Conservation (phyloP, 2,113 vertebrate species). For the Clarias magur region DNA sequence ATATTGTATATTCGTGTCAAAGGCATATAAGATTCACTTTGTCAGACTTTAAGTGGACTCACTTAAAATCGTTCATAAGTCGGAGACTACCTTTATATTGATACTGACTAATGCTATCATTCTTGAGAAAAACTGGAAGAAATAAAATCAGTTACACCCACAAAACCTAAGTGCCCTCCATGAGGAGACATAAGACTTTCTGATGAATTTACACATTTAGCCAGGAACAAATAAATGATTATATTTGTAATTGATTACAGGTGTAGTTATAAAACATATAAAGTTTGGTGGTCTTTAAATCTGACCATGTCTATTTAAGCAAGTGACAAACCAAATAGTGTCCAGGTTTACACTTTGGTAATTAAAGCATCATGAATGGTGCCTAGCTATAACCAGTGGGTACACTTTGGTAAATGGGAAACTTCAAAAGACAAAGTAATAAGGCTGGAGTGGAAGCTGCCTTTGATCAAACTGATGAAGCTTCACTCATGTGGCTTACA, state of each 20-base stretch:
- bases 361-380: neutral
- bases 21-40: too few species aligned
- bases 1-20: too few species aligned
- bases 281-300: neutral
- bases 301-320: neutral
- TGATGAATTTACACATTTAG: neutral
- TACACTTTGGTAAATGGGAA: neutral
- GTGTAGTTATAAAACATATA: constrained; percentile 39
- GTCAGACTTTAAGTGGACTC: too few species aligned
- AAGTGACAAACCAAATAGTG: neutral
- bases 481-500: constrained; percentile 14
- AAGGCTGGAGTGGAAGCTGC: neutral
- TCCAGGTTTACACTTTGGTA: neutral
- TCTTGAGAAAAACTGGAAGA: constrained; percentile 8
- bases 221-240: neutral
- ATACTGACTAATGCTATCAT: neutral
- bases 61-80: too few species aligned
- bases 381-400: neutral
- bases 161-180: constrained; percentile 59
- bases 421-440: constrained; percentile 24
- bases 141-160: constrained; percentile 47
- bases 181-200: constrained; percentile 61
- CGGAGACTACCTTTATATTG: neutral
- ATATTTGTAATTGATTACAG: neutral
- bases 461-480: constrained; percentile 36